Evolutionary conservation across 2,113 vertebrate genomes (phyloP).

Genomic region (Hemiprocne comata): DNA sequence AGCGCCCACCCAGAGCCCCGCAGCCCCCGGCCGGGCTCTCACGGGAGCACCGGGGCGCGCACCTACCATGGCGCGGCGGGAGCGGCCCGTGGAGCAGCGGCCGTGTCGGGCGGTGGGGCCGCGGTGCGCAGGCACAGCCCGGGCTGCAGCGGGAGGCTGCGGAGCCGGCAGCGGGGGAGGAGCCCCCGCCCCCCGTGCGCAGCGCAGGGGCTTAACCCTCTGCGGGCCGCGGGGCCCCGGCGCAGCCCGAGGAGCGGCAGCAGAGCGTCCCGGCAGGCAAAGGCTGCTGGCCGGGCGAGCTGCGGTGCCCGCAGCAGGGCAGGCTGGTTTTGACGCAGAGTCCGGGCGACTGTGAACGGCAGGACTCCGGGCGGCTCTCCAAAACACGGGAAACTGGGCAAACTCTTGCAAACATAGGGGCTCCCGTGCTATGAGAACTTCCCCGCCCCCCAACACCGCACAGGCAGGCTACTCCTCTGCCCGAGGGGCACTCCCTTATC

Average conservation of each 20-base stretch:
- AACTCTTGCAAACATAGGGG: accelerated
- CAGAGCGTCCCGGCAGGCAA: too few species aligned
- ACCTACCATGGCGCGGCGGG: constrained; percentile 22
- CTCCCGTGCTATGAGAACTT: accelerated
- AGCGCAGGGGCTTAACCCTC: constrained; percentile 29
- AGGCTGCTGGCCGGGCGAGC: too few species aligned
- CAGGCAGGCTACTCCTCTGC: too few species aligned
- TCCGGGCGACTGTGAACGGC: accelerated
- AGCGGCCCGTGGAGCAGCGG: neutral
- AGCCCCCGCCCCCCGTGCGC: constrained; percentile 33
- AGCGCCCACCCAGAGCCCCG: accelerated
- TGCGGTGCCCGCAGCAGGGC: neutral
- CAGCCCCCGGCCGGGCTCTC: neutral
- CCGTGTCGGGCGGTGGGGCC: neutral
- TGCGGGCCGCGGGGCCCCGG: neutral
- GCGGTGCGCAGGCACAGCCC: neutral
- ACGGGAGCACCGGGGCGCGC: neutral
- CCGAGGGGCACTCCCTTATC: neutral
- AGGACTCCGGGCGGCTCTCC: neutral
- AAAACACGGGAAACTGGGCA: accelerated
- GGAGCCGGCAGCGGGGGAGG: constrained; percentile 28
- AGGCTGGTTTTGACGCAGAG: neutral
- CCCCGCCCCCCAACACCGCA: too few species aligned
- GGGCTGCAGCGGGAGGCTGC: constrained; percentile 49
- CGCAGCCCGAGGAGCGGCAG: too few species aligned